Percentiles rank a stretch among this genome's conserved stretches.
These are phyloP conservation scores for Ctenosaura bakeri DNA, from an alignment of 2,797 vertebrate genomes.

Conservation along the genomic window DNA sequence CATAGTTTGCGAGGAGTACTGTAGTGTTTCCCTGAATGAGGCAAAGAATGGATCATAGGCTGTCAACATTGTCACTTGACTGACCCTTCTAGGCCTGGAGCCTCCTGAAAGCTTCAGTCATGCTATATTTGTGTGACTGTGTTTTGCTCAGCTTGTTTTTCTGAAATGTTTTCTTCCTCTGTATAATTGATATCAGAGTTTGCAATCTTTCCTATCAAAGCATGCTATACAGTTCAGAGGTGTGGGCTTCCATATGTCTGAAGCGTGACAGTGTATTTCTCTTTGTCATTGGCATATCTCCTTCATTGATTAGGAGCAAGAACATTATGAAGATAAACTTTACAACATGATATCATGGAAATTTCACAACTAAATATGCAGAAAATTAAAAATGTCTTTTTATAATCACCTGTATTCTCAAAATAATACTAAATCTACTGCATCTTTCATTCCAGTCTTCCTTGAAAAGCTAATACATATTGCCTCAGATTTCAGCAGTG, in stretches of 20 bases:
- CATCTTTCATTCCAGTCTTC: background rate
- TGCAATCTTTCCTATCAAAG: background rate
- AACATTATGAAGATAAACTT: background rate
- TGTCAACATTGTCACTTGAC: slow-evolving; percentile 25
- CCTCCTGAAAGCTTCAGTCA: slow-evolving; percentile 50
- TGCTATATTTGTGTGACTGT: slow-evolving; percentile 49
- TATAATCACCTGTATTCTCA: background rate
- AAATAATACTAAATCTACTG: background rate
- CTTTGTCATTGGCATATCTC: background rate
- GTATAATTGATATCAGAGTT: slow-evolving; percentile 21
- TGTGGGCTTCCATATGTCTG: background rate
- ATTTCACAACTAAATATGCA: slow-evolving; percentile 32
- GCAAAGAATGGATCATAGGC: background rate
- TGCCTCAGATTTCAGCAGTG: too few species aligned
- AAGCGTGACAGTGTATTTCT: background rate
- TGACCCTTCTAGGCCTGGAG: slow-evolving; percentile 57
- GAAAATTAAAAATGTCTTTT: slow-evolving; percentile 7
- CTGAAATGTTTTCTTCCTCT: background rate
- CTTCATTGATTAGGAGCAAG: background rate
- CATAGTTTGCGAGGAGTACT: rapidly evolving
- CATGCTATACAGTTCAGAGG: background rate
- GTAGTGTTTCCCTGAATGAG: slow-evolving; percentile 42
- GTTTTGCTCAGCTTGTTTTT: slow-evolving; percentile 42
- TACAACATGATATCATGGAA: rapidly evolving
- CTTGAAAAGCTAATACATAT: too few species aligned